Evolutionary conservation across 2,888 invertebrate genomes (phyloP), one percentile per base, ranked within the genome.

Genomic region (Orthosia incerta): DNA sequence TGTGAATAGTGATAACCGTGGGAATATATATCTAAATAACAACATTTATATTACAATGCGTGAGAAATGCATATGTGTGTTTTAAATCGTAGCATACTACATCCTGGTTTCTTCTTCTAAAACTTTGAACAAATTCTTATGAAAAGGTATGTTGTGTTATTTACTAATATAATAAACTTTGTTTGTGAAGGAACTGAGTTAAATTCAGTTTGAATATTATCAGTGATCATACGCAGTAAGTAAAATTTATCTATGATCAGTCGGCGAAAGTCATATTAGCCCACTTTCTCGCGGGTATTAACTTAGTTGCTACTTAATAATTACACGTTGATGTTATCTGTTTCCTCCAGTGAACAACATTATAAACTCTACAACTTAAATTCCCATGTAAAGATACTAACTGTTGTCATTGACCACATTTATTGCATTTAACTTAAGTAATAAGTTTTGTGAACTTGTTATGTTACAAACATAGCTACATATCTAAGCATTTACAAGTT

Each of bases 1-100:
- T 93, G 88, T 92, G 93, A 92, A 93, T 94, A 91, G 90, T 93
- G 89, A 93, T 92, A 92, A 85, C 88, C 90, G 92, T 94, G 92
- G 76, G 93, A 94, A 91, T 87, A 88, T 86, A 88, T 89, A 87
- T 84, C 83, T 84, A 88, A 88, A 89, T 89, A 86, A 88, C 86
- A 88, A 88, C 78, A 86, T 89, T 91, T 91, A 88, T 82, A 93
- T 90, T 91, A 91, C 90, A 92, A 91, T 92, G 89, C 87, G 89
- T 91, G 88, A 89, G 89, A 90, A 89, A 88, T 88, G 88, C 81
- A 75, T 84, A 86, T 89, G 89, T 90, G 87, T 90, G 86, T 88
- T 91, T 89, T 87, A 86, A 88, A 82, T 84, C 74, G 71, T 83
- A 81, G 77, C 74, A 76, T 80, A 83, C 72, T 71, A 83, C 82